Evolutionary conservation across 2,113 vertebrate species (phyloP).

Genomic region (Gopherus evgoodei): DNA sequence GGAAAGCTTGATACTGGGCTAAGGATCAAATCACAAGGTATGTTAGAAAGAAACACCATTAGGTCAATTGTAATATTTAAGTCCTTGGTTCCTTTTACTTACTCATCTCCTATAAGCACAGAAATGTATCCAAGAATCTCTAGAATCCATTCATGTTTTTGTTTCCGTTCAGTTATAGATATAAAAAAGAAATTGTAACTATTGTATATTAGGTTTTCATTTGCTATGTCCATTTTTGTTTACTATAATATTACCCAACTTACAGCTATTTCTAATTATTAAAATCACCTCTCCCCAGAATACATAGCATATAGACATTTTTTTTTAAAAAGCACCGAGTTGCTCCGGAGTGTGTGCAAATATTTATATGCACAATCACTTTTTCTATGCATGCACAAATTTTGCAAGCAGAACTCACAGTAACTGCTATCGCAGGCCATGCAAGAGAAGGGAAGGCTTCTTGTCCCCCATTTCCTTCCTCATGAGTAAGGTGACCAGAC

Average conservation of each 20-base stretch:
- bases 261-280: neutral
- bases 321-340: neutral
- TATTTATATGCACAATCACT: neutral
- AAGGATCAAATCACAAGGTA: neutral
- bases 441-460: neutral
- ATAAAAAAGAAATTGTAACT: neutral
- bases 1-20: neutral
- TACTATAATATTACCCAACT: neutral
- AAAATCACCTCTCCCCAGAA: neutral
- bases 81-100: neutral
- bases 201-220: neutral
- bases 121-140: neutral
- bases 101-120: neutral
- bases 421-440: neutral
- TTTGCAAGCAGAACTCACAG: neutral
- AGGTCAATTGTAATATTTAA: neutral
- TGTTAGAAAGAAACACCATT: neutral
- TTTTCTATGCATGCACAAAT: neutral
- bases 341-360: neutral
- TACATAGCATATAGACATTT: neutral
- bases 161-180: accelerated
- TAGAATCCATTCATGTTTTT: neutral
- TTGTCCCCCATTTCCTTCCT: neutral
- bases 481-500: neutral
- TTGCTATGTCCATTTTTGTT: neutral